These are phyloP conservation scores for Perca fluviatilis DNA, from an alignment of 2,113 vertebrate species.

Conservation along the genomic window DNA sequence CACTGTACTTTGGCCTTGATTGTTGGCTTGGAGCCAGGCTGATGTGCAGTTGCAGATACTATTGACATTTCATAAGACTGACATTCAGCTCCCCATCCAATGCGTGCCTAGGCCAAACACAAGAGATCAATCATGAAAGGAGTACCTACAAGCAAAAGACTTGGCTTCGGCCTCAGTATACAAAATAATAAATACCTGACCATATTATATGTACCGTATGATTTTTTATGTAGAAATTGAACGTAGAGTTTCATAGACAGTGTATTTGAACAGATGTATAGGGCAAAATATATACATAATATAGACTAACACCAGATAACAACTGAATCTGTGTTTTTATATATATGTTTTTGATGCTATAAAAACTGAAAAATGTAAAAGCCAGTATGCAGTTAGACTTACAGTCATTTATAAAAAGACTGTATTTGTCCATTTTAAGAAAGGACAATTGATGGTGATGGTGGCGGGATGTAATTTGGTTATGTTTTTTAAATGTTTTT, in stretches of 20 bases:
- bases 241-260: background rate
- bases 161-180: background rate
- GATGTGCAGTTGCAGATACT: slow-evolving; percentile 35
- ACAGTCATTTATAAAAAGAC: background rate
- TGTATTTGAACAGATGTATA: background rate
- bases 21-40: slow-evolving; percentile 56
- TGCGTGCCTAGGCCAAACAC: slow-evolving; percentile 73
- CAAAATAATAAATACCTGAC: background rate
- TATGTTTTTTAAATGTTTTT: background rate
- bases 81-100: slow-evolving; percentile 85
- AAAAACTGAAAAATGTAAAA: too few relatives aligned
- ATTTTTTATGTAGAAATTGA: background rate
- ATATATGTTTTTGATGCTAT: too few relatives aligned
- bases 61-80: slow-evolving; percentile 80
- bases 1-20: slow-evolving; percentile 75
- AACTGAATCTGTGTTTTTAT: too few relatives aligned
- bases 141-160: slow-evolving; percentile 8
- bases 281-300: background rate
- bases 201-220: background rate
- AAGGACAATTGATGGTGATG: background rate
- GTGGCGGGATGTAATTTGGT: background rate
- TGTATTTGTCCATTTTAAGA: background rate
- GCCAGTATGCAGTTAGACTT: background rate
- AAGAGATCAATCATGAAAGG: slow-evolving; percentile 9
- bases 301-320: too few relatives aligned